A percentile compares a stretch with the other conserved stretches of the same genome.
phyloP scores from a whole-genome alignment of 2,888 invertebrate species.

The Cataglyphis altisquamis region DNA sequence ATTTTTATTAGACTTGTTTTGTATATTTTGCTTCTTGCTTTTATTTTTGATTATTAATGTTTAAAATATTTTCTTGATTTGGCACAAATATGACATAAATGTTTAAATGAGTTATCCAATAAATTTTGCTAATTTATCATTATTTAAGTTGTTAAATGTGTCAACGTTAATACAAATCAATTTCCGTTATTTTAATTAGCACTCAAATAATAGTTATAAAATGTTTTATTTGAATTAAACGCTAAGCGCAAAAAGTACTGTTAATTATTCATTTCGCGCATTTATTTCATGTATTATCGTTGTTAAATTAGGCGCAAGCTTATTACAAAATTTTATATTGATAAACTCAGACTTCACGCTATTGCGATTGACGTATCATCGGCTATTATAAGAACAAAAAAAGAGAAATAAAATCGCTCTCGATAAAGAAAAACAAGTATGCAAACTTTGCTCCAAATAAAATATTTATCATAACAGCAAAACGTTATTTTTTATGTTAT shows the following conservation, averaged over 20 bases:
- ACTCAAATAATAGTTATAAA: not conserved
- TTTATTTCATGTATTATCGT: not conserved
- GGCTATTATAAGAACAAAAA: not conserved
- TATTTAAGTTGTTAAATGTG: not conserved
- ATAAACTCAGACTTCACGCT: not conserved
- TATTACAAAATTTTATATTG: slow-evolving; percentile 14
- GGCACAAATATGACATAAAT: not conserved
- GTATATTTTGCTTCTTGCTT: not conserved
- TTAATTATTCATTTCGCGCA: not conserved
- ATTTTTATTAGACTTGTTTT: not conserved
- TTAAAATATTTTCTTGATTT: not conserved
- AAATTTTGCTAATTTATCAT: not conserved
- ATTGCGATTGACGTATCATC: slow-evolving; percentile 20
- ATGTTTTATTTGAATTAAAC: not conserved
- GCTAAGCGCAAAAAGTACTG: not conserved
- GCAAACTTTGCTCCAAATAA: not conserved
- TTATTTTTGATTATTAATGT: not conserved
- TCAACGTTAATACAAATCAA: not conserved
- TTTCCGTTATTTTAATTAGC: not conserved
- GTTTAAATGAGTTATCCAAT: not conserved
- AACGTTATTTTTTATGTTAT: not conserved
- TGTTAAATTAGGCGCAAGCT: not conserved
- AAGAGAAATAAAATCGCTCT: not conserved
- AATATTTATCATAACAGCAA: not conserved
- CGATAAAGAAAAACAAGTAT: not conserved